Percentiles rank a stretch among this genome's conserved stretches.
Evolutionary conservation across 1,140 invertebrate genomes (phyloP).

Genomic region (Heliconius eleuchia): DNA sequence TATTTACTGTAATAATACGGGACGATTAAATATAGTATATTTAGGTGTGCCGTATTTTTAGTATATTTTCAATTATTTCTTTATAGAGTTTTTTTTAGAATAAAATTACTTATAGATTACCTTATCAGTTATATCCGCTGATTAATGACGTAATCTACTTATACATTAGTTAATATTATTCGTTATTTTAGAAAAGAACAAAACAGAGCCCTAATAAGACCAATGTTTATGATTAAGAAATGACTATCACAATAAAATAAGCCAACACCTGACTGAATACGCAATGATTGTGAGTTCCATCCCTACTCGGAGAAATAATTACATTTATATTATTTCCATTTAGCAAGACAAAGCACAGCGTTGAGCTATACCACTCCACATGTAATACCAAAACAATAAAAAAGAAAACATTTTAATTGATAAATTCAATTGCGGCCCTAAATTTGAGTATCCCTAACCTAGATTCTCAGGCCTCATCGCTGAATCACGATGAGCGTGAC

Average conservation of each 20-base stretch:
- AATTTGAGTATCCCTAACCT: slow-evolving; percentile 12
- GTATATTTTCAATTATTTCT: neutral
- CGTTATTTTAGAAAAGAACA: too few relatives aligned
- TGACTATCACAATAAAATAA: too few relatives aligned
- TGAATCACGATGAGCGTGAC: slow-evolving; percentile 46
- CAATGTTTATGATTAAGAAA: too few relatives aligned
- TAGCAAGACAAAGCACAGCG: too few relatives aligned
- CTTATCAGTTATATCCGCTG: neutral
- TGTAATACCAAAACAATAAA: neutral
- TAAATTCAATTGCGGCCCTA: neutral
- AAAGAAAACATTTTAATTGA: neutral
- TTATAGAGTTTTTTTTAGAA: neutral
- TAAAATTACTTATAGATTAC: neutral
- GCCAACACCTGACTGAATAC: too few relatives aligned
- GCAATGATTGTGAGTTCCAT: too few relatives aligned
- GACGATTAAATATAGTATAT: neutral
- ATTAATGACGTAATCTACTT: neutral
- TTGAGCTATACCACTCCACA: too few relatives aligned
- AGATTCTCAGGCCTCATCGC: slow-evolving; percentile 35
- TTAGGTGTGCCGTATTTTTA: too few relatives aligned
- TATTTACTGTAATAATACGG: neutral
- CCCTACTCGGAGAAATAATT: too few relatives aligned
- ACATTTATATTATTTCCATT: too few relatives aligned
- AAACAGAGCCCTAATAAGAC: too few relatives aligned
- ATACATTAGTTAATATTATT: neutral